Percentiles rank a stretch among this genome's conserved stretches.
phyloP scores from a whole-genome alignment of 2,888 invertebrate species.

The Crocallis elinguaria region DNA sequence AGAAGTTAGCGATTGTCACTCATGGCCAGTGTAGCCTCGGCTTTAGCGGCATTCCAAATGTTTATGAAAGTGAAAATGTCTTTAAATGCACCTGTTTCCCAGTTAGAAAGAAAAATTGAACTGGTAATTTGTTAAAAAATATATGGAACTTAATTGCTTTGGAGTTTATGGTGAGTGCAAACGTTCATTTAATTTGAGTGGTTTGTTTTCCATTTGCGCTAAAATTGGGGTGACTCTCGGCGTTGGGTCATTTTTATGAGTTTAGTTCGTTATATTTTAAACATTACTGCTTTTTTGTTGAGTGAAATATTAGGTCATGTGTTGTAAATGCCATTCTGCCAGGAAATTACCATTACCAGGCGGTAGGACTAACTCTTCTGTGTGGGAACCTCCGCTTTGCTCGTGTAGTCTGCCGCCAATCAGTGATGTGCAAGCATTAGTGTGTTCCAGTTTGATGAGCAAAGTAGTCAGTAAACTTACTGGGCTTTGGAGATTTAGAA shows the following conservation, averaged over 20 bases:
- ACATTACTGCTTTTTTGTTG: constrained; percentile 12
- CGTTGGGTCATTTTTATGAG: constrained; percentile 24
- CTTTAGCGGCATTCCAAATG: constrained; percentile 48
- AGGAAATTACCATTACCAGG: no score
- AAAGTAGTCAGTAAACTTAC: no score
- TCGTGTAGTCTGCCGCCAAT: no score
- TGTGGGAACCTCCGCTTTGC: no score
- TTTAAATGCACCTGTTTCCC: constrained; percentile 72
- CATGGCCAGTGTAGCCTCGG: constrained; percentile 22
- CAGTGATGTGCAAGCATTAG: no score
- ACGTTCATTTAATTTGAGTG: constrained; percentile 40
- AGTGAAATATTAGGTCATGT: background rate
- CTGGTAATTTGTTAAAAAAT: constrained; percentile 48
- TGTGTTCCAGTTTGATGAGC: no score
- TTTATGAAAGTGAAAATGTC: constrained; percentile 71
- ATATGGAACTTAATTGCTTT: constrained; percentile 50
- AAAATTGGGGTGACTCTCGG: constrained; percentile 27
- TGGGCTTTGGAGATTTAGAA: no score
- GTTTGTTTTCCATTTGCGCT: constrained; percentile 36
- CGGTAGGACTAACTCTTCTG: no score
- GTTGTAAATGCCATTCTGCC: no score
- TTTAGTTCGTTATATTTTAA: constrained; percentile 13
- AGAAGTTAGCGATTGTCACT: background rate
- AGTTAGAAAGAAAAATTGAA: constrained; percentile 51
- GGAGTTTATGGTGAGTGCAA: constrained; percentile 48